These are phyloP conservation scores for Boulengeromyrus knoepffleri DNA, from an alignment of 2,113 vertebrate species.

Conservation along the genomic window DNA sequence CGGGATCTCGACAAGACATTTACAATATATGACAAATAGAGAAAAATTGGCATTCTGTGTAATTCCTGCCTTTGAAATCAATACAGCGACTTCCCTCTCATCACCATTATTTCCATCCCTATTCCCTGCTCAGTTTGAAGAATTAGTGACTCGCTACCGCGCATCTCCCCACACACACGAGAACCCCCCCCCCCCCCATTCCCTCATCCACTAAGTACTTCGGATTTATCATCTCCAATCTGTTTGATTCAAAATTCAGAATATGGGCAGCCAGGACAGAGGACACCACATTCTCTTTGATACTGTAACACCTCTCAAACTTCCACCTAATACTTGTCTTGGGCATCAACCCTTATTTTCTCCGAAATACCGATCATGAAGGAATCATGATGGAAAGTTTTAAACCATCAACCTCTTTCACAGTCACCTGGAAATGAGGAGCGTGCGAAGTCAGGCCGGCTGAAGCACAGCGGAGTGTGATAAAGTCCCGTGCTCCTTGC, in stretches of 20 bases:
- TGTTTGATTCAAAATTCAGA: slow-evolving; percentile 54
- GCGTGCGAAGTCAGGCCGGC: not conserved
- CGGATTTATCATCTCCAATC: slow-evolving; percentile 49
- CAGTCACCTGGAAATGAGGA: not conserved
- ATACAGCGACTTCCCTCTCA: slow-evolving; percentile 40
- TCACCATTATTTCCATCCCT: slow-evolving; percentile 51
- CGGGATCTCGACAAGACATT: slow-evolving; percentile 57
- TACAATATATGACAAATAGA: slow-evolving; percentile 60
- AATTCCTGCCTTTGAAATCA: slow-evolving; percentile 60
- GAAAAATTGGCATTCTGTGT: slow-evolving; percentile 56
- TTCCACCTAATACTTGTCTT: not conserved
- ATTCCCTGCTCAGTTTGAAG: slow-evolving; percentile 44
- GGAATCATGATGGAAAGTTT: not conserved
- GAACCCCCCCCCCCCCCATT: slow-evolving; percentile 23
- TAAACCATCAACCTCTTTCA: not conserved
- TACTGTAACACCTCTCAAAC: not conserved
- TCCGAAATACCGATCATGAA: not conserved
- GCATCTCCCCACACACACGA: slow-evolving; percentile 45
- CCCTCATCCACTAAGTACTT: slow-evolving; percentile 26
- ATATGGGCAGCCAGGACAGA: slow-evolving; percentile 34
- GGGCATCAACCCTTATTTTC: not conserved
- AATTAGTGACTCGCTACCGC: slow-evolving; percentile 56
- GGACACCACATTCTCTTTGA: not conserved
- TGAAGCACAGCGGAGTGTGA: not conserved
- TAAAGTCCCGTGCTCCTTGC: not conserved